A percentile compares a stretch with the other conserved stretches of the same genome.
Evolutionary conservation across 2,888 invertebrate genomes (phyloP).

Genomic region (Aphodius sticticus): DNA sequence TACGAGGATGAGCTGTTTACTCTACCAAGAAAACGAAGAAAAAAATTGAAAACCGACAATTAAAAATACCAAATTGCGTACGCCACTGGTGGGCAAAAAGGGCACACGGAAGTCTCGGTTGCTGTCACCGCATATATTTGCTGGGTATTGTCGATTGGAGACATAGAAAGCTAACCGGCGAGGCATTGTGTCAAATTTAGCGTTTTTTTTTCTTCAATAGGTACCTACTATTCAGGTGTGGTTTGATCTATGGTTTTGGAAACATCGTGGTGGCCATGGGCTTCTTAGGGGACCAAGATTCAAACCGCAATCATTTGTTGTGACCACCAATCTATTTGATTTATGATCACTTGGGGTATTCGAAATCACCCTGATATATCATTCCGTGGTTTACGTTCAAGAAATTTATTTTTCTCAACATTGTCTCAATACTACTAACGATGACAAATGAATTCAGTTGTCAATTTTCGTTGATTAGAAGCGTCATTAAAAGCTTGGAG

Average conservation of each 20-base stretch:
- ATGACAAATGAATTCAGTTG: too few species aligned
- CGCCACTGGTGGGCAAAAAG: background rate
- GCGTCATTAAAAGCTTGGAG: too few species aligned
- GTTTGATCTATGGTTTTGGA: background rate
- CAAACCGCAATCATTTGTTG: background rate
- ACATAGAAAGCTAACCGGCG: background rate
- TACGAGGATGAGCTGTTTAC: background rate
- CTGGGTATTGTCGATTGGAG: background rate
- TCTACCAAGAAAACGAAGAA: background rate
- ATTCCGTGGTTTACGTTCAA: too few species aligned
- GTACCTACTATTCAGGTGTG: background rate
- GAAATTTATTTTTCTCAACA: too few species aligned
- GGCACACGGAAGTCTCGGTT: background rate
- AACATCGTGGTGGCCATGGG: background rate
- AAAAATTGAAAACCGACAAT: background rate
- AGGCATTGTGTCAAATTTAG: background rate
- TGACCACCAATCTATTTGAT: background rate
- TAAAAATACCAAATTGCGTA: background rate
- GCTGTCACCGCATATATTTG: background rate
- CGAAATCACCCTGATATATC: background rate
- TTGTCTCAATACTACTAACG: too few species aligned
- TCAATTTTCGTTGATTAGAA: too few species aligned
- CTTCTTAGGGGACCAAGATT: background rate
- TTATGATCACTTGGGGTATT: background rate
- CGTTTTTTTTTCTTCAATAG: background rate